Base-by-base conservation (phyloP, 2,797 vertebrate genomes). In the Amblyopsis hoosieri region DNA sequence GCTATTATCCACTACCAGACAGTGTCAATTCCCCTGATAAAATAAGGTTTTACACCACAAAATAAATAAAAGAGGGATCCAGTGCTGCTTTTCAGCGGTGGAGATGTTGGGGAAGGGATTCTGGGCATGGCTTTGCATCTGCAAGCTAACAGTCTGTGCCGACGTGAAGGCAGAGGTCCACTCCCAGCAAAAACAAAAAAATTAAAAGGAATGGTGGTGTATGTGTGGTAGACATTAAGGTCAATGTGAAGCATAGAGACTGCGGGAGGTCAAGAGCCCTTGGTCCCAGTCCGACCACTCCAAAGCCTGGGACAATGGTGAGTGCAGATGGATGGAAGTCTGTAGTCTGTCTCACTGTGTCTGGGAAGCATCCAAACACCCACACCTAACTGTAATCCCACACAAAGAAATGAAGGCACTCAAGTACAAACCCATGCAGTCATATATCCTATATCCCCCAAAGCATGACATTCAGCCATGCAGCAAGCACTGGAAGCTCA, bases 91-190 rank as follows among this genome's bases (percentile, higher is more conserved):
- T 81, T 70, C 31, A 11, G 12, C 23, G 23, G 23, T 23, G 23
- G 23, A 23, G 23, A 23, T 23, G 23, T 23, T 12, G 45, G 60
- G 72, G 66, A 60, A 69, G 65, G 62, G 72, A 75, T 71, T 51
- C 61, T 78, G 75, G 67, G 72, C 57, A 79, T 52, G 59, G 54
- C 73, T 71, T 52, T 80, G 47, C 55, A 57, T 83, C 76, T 75
- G 68, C 60, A 74, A 76, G 79, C 73, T 85, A 89, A 90, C 90
- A 91, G 91, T 92, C 90, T 87, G 82, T 79, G 75, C 66, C 79
- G 65, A 89, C 61, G 79, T 85, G 72, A 90, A 91, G 85, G 89
- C 88, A 89, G 75, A 89, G 82, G 80, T 84, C 71, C 81, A 50
- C 75, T 72, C 67, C 77, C 48, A 1, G 12, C 33, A 45, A 60